phyloP scores from a whole-genome alignment of 2,888 invertebrate genomes.

The Drosophila paramelanica region DNA sequence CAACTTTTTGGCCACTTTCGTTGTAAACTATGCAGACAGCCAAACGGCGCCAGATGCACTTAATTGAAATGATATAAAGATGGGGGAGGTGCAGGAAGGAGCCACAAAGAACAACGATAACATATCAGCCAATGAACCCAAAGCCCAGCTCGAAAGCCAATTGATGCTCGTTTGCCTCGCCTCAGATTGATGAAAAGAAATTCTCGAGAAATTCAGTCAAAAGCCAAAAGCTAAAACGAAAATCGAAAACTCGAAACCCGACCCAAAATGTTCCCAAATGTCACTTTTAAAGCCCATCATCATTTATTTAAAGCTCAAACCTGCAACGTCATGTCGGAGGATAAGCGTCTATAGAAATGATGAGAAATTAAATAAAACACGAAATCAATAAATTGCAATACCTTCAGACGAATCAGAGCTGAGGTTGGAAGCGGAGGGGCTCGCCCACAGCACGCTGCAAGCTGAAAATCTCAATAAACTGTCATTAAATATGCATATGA shows the following conservation, averaged over 20 bases:
- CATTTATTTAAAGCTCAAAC: constrained; percentile 54
- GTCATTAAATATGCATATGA: constrained; percentile 71
- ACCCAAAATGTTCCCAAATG: constrained; percentile 23
- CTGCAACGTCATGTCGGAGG: constrained; percentile 30
- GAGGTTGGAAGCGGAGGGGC: neutral
- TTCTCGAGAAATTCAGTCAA: constrained; percentile 49
- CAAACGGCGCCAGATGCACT: constrained; percentile 49
- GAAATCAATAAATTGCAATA: constrained; percentile 76
- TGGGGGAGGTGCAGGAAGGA: neutral
- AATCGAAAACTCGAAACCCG: constrained; percentile 8
- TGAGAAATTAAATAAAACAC: constrained; percentile 68
- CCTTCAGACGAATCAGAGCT: constrained; percentile 4
- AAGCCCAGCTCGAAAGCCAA: constrained; percentile 34
- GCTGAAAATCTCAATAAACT: constrained; percentile 48
- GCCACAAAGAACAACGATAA: neutral
- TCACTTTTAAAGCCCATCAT: constrained; percentile 53
- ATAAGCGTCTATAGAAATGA: constrained; percentile 46
- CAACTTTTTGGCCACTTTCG: constrained; percentile 13
- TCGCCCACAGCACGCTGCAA: constrained; percentile 14
- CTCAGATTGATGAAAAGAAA: constrained; percentile 34
- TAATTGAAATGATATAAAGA: constrained; percentile 40
- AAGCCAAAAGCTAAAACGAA: constrained; percentile 16
- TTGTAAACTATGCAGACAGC: constrained; percentile 52
- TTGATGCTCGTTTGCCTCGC: constrained; percentile 8
- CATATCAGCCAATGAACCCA: constrained; percentile 58